Base-by-base conservation (phyloP, 2,888 invertebrate species). In the Mythimna pallens region DNA sequence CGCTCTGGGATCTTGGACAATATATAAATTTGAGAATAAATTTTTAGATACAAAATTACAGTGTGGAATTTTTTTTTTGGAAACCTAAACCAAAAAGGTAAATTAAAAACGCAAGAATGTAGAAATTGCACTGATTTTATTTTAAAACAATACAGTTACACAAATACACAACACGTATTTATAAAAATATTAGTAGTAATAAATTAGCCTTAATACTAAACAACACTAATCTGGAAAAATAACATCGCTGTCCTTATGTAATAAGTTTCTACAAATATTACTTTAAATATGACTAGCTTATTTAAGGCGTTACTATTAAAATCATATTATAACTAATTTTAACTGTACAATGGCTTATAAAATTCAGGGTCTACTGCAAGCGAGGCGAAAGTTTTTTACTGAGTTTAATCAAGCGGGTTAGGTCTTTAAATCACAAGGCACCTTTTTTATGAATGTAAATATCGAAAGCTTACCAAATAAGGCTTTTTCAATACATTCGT, bases 91-190 rank as follows among this genome's bases (percentile, higher is more conserved):
- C 30, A 30, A 30, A 30, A 30, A 30, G 30, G 36, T 36, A 1
- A 50, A 14, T 50, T 63, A 70, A 72, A 76, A 55, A 76, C 40
- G 14, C 36, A 75, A 54, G 8, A 25, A 22, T 57, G 20, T 67
- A 69, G 78, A 82, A 86, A 88, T 83, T 79, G 82, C 87, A 89
- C 88, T 83, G 85, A 83, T 88, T 90, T 89, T 88, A 89, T 89
- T 89, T 87, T 83, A 85, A 86, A 83, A 89, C 87, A 90, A 89
- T 85, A 88, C 82, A 85, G 85, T 84, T 93, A 94, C 91, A 91
- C 89, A 92, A 93, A 92, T 92, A 89, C 92, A 93, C 93, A 92
- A 92, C 90, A 93, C 88, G 81, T 92, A 94, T 94, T 93, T 94
- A 95, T 94, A 95, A 95, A 94, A 93, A 92, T 92, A 89, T 87